These are phyloP conservation scores for Dendrolimus houi DNA, from an alignment of 2,888 invertebrate species.

Conservation along the genomic window DNA sequence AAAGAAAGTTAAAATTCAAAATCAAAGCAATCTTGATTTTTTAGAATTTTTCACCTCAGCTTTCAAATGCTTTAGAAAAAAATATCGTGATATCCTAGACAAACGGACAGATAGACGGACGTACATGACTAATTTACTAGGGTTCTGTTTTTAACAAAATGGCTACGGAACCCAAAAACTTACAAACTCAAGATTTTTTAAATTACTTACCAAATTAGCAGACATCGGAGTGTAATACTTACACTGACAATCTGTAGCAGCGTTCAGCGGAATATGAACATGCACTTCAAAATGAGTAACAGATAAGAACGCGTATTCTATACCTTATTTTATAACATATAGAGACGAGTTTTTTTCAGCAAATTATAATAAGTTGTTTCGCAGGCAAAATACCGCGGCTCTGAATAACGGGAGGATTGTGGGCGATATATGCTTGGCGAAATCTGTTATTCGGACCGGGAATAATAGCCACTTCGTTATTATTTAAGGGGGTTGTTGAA, in stretches of 20 bases:
- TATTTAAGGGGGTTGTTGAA: conserved; percentile 22
- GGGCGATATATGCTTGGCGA: conserved; percentile 40
- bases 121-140: too few species aligned
- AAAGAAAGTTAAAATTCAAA: too few species aligned
- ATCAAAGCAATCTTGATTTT: too few species aligned
- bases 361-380: conserved; percentile 21
- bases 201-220: too few species aligned
- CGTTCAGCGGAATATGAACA: conserved; percentile 25
- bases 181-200: too few species aligned
- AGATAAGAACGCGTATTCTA: background rate
- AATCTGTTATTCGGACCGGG: conserved; percentile 40
- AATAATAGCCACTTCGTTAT: conserved; percentile 29
- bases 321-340: conserved; percentile 15
- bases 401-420: conserved; percentile 36
- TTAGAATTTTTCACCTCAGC: too few species aligned
- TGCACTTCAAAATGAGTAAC: conserved; percentile 28
- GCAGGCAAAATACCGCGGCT: conserved; percentile 29
- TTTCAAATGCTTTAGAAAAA: too few species aligned
- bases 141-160: too few species aligned
- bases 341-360: conserved; percentile 16
- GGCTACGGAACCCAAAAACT: too few species aligned
- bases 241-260: conserved; percentile 25
- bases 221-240: conserved; percentile 19
- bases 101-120: too few species aligned
- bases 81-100: too few species aligned